phyloP scores from a whole-genome alignment of 2,113 vertebrate genomes.

The Acrocephalus arundinaceus region DNA sequence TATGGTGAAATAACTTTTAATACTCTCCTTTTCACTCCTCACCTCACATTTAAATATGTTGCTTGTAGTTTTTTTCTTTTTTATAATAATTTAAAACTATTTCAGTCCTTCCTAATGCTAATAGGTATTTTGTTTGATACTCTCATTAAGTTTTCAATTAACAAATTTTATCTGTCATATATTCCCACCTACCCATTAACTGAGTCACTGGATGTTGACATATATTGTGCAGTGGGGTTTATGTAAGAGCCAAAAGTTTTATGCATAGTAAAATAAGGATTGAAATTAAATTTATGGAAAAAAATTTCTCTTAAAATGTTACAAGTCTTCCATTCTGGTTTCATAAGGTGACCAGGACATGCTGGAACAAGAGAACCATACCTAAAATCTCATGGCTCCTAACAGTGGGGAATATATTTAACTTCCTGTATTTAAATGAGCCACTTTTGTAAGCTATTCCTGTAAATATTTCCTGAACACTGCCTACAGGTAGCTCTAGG shows the following conservation, averaged over 20 bases:
- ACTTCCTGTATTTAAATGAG: neutral
- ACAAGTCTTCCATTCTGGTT: neutral
- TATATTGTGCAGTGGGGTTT: constrained; percentile 18
- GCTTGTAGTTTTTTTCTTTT: neutral
- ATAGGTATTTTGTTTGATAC: constrained; percentile 53
- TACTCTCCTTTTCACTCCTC: constrained; percentile 18
- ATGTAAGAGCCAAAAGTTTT: constrained; percentile 48
- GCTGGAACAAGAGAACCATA: neutral
- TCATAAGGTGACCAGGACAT: neutral
- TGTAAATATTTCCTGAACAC: neutral
- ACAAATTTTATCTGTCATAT: constrained; percentile 52
- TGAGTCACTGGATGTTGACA: constrained; percentile 63
- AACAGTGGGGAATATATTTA: neutral
- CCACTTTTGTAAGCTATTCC: neutral
- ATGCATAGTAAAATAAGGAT: neutral
- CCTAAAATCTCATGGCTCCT: neutral
- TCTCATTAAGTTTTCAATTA: constrained; percentile 58
- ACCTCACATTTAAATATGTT: constrained; percentile 38
- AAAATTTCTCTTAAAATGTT: neutral
- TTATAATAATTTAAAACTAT: constrained; percentile 29
- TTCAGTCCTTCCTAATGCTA: constrained; percentile 44
- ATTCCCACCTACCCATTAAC: constrained; percentile 60
- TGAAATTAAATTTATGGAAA: neutral
- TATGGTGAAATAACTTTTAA: constrained; percentile 60
- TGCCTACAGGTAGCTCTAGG: neutral